Percentiles rank a stretch among this genome's conserved stretches.
These are phyloP conservation scores for Danio albolineatus DNA, from an alignment of 2,797 vertebrate genomes.

Conservation along the genomic window DNA sequence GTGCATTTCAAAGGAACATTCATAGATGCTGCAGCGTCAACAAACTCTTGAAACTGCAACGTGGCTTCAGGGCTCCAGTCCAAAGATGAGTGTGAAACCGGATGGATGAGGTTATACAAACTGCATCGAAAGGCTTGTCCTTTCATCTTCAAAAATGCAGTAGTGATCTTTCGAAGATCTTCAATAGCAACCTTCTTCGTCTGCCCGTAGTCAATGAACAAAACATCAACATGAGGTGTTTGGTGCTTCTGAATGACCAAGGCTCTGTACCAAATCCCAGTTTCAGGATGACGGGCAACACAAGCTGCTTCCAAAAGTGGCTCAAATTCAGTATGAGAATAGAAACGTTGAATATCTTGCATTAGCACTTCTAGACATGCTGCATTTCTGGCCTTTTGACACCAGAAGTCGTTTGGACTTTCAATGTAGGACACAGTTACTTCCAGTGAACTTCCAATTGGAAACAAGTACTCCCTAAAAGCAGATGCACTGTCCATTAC, in stretches of 20 bases:
- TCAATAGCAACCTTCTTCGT: conserved; percentile 76
- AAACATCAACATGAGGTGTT: conserved; percentile 78
- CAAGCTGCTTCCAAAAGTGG: conserved; percentile 77
- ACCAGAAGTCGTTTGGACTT: conserved; percentile 93
- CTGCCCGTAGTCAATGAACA: conserved; percentile 92
- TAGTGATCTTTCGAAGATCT: conserved; percentile 79
- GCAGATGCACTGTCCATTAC: conserved; percentile 53
- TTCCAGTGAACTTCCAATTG: conserved; percentile 87
- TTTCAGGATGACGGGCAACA: conserved; percentile 83
- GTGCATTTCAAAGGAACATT: conserved; percentile 85
- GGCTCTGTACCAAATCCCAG: conserved; percentile 89
- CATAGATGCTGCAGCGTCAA: conserved; percentile 72
- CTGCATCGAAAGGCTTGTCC: conserved; percentile 94
- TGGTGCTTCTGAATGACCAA: conserved; percentile 76
- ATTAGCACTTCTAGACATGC: conserved; percentile 80
- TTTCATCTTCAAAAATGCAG: conserved; percentile 81
- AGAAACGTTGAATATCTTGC: conserved; percentile 86
- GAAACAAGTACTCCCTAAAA: conserved; percentile 81
- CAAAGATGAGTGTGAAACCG: conserved; percentile 76
- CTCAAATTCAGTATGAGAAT: conserved; percentile 73
- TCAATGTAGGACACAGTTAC: conserved; percentile 85
- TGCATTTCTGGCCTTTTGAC: conserved; percentile 80
- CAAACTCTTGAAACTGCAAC: conserved; percentile 83
- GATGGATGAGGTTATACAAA: conserved; percentile 87
- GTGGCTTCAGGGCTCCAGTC: conserved; percentile 82